Evolutionary conservation across 2,888 invertebrate genomes (phyloP).

Genomic region (Cheilosia variabilis): DNA sequence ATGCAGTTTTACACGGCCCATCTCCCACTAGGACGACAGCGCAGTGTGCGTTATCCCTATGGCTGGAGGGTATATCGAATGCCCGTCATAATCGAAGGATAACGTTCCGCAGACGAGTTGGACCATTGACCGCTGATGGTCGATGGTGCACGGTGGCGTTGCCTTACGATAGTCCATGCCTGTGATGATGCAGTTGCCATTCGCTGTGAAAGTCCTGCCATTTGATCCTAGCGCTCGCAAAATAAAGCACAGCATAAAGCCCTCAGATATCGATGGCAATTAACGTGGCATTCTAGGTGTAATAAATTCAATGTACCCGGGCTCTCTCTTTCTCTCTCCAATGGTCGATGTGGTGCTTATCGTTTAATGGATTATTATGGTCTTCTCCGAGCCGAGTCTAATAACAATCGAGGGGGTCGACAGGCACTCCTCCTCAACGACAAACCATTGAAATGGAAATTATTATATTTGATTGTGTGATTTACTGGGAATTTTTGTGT

Average conservation of each 20-base stretch:
- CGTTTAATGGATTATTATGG: slow-evolving; percentile 72
- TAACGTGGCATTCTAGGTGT: slow-evolving; percentile 63
- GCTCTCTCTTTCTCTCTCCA: slow-evolving; percentile 1
- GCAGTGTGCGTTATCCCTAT: slow-evolving; percentile 38
- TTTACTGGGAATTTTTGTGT: slow-evolving; percentile 71
- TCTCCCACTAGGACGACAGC: slow-evolving; percentile 6
- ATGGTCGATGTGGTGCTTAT: slow-evolving; percentile 56
- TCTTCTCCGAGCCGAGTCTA: slow-evolving; percentile 30
- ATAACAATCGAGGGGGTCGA: slow-evolving; percentile 10
- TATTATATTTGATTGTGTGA: slow-evolving; percentile 74
- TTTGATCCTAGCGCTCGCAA: slow-evolving; percentile 44
- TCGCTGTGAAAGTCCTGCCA: slow-evolving; percentile 30
- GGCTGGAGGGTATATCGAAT: slow-evolving; percentile 3
- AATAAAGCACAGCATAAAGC: not conserved
- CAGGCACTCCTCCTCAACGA: not conserved
- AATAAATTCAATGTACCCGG: slow-evolving; percentile 62
- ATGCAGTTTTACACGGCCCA: slow-evolving; percentile 47
- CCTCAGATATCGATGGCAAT: slow-evolving; percentile 64
- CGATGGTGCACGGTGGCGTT: slow-evolving; percentile 5
- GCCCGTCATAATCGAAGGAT: slow-evolving; percentile 66
- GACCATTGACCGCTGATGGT: slow-evolving; percentile 23
- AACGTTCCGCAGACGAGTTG: slow-evolving; percentile 53
- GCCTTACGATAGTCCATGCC: slow-evolving; percentile 9
- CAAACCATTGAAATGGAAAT: slow-evolving; percentile 62
- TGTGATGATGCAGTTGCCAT: slow-evolving; percentile 44